These are phyloP conservation scores for Clarias platycephalus DNA, from an alignment of 2,797 vertebrate species.

Conservation along the genomic window DNA sequence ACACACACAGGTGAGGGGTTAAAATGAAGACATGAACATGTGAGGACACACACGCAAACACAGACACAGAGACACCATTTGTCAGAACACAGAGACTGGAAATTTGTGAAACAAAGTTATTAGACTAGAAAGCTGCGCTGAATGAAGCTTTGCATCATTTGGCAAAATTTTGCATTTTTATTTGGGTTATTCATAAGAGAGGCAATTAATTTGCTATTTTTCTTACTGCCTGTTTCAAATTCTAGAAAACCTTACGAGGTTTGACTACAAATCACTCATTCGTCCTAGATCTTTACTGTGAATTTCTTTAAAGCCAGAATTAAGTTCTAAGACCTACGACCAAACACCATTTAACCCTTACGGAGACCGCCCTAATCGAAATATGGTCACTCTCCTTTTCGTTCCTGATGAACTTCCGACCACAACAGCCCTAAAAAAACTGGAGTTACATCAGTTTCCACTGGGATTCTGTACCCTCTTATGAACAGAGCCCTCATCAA, in stretches of 20 bases:
- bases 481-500: conserved; percentile 56
- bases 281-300: background rate
- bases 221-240: background rate
- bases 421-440: conserved; percentile 29
- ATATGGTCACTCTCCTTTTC: conserved; percentile 33
- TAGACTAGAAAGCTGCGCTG: background rate
- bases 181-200: conserved; percentile 60
- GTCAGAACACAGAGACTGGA: conserved; percentile 7
- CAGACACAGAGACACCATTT: conserved; percentile 22
- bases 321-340: conserved; percentile 12
- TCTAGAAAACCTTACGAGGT: background rate
- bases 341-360: conserved; percentile 1
- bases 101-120: background rate
- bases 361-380: conserved; percentile 31
- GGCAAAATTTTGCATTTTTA: background rate
- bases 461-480: conserved; percentile 48
- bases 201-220: conserved; percentile 1
- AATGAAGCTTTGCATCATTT: conserved; percentile 8
- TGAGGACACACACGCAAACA: conserved; percentile 28
- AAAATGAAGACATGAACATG: conserved; percentile 29
- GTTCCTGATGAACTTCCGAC: conserved; percentile 34
- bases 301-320: background rate
- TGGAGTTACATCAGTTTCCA: conserved; percentile 32
- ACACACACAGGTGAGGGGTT: conserved; percentile 32
- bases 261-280: background rate